Evolutionary conservation across 2,797 vertebrate species (phyloP).

Genomic region (Schizopygopsis pylzovi): DNA sequence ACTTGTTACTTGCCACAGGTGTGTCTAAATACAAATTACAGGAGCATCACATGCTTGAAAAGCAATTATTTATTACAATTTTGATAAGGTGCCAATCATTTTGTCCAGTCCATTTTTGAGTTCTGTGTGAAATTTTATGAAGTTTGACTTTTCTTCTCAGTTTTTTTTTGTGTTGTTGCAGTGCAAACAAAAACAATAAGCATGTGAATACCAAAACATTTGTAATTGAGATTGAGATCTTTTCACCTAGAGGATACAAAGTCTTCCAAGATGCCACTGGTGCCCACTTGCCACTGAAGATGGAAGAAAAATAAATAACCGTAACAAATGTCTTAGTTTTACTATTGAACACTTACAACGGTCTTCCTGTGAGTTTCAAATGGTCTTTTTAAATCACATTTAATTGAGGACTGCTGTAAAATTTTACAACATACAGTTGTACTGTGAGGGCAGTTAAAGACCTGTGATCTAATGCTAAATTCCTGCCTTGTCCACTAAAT

Average conservation of each 20-base stretch:
- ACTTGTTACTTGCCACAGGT: too few relatives aligned
- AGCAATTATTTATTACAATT: too few relatives aligned
- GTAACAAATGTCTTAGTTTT: not conserved
- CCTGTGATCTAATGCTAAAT: constrained; percentile 9
- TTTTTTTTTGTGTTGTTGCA: too few relatives aligned
- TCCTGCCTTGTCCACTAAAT: constrained; percentile 26
- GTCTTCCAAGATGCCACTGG: not conserved
- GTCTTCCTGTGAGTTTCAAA: not conserved
- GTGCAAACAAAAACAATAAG: too few relatives aligned
- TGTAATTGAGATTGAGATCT: too few relatives aligned
- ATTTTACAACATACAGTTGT: not conserved
- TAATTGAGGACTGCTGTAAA: constrained; percentile 27
- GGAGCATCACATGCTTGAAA: too few relatives aligned
- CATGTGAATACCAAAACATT: too few relatives aligned
- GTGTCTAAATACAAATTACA: too few relatives aligned
- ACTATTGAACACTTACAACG: not conserved
- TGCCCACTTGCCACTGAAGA: not conserved
- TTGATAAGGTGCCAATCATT: too few relatives aligned
- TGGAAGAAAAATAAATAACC: not conserved
- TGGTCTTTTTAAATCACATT: constrained; percentile 26
- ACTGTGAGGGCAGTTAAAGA: constrained; percentile 8
- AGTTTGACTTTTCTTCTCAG: too few relatives aligned
- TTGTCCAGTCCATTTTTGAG: too few relatives aligned
- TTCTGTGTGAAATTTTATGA: too few relatives aligned
- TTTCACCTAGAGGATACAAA: not conserved